Evolutionary conservation across 2,113 vertebrate species (phyloP), one percentile per base, ranked within the genome.

Genomic region (Dipodomys merriami): DNA sequence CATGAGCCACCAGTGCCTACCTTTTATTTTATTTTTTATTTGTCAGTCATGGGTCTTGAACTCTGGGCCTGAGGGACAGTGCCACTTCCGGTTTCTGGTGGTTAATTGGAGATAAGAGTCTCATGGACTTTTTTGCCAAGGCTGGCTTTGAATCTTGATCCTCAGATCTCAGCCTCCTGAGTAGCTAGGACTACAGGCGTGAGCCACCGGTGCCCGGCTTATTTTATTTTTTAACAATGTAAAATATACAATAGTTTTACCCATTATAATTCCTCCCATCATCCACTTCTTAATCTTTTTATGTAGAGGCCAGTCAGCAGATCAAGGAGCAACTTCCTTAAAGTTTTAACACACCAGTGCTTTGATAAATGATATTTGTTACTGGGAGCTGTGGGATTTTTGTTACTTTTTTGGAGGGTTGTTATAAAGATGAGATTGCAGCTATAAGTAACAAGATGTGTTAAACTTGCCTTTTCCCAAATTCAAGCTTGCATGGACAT

Each of bases 391-490:
- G 6, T 68, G 30, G 69, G 39, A 1, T 4, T 81, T 87, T 88
- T 19, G 15, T 57, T 57, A 13, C 53, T 57, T 85, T 79, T 86
- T 74, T 60, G 25, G 71, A 88, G 65, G 69, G 20, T 53, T 57
- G 7, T 79, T 88, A 85, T 71, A 86, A 89, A 71, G 44, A 10
- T 12, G 30, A 77, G 2, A 39, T 19, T 91, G 83, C 18, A 69
- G 29, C 76, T 80, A 1, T 74, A 72, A 80, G 25, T 79, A 82
- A 60, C 13, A 62, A 89, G 72, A 91, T 89, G 23, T 91, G 20
- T 67, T 80, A 49, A 60, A 95, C 39, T 86, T 81, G 25, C 9
- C 72, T 80, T 65, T 95, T 11, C 25, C 60, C 46, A 74, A 85
- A 77, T 83, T 65, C 87, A 77, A 53, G 62, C 49, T 35, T 19